Evolutionary conservation across 2,113 vertebrate genomes (phyloP).

Genomic region (Embiotoca jacksoni): DNA sequence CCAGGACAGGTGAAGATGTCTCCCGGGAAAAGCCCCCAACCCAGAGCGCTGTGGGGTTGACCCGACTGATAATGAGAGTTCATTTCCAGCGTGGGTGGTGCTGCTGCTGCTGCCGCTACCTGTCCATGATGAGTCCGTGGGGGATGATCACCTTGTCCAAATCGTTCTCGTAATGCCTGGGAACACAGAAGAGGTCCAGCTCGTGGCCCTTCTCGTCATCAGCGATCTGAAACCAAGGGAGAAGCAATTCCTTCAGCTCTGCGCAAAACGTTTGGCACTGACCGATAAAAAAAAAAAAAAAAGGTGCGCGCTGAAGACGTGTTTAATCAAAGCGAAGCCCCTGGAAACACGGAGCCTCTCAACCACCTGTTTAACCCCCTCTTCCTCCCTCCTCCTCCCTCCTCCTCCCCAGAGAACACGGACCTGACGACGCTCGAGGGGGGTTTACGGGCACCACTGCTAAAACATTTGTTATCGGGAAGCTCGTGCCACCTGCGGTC

Average conservation of each 20-base stretch:
- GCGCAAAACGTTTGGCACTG: slow-evolving; percentile 14
- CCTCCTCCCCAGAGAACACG: no score
- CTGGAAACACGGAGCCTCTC: slow-evolving; percentile 22
- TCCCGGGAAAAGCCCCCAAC: neutral
- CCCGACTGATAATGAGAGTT: neutral
- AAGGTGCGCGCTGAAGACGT: slow-evolving; percentile 6
- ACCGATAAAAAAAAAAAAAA: slow-evolving; percentile 7
- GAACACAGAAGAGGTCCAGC: slow-evolving; percentile 86
- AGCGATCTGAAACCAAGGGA: slow-evolving; percentile 76
- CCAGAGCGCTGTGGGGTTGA: neutral
- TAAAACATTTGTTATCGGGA: neutral
- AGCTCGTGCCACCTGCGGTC: slow-evolving; percentile 11
- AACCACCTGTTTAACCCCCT: slow-evolving; percentile 69
- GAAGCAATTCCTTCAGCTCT: neutral
- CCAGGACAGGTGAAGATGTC: neutral
- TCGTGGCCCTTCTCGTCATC: slow-evolving; percentile 85
- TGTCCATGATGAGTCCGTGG: slow-evolving; percentile 89
- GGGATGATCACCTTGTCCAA: slow-evolving; percentile 88
- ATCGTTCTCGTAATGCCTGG: slow-evolving; percentile 86
- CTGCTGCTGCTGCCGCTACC: slow-evolving; percentile 70
- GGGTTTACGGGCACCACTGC: neutral
- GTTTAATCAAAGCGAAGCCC: slow-evolving; percentile 4
- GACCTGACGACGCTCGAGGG: no score
- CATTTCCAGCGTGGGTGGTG: neutral
- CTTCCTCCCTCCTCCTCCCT: neutral